Conservation (phyloP, 92 coral and sea anemone genomes). For the Ricordea florida region DNA sequence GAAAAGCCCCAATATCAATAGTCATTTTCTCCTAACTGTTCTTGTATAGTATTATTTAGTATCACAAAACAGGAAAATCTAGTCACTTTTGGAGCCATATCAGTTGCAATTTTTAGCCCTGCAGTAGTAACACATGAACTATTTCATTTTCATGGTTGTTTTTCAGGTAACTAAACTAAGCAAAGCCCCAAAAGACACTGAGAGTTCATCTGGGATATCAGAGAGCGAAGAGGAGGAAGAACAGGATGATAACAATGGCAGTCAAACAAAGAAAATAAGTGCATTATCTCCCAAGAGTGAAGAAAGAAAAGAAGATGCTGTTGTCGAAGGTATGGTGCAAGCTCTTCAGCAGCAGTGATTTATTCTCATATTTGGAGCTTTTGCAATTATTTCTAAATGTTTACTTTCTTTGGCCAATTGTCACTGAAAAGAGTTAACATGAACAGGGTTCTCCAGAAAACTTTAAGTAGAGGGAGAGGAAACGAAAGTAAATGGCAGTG, state of each 20-base stretch:
- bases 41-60: no score
- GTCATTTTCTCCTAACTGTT: no score
- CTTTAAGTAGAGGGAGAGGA: no score
- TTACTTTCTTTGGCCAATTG: no score
- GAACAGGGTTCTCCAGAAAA: no score
- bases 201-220: slow-evolving; percentile 55
- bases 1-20: no score
- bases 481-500: no score
- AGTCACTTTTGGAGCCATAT: no score
- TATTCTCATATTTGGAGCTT: neutral
- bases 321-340: neutral
- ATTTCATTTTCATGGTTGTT: neutral
- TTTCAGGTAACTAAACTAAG: neutral
- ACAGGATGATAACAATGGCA: slow-evolving; percentile 26
- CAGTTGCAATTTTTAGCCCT: no score
- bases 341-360: neutral
- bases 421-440: no score
- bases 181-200: slow-evolving; percentile 34
- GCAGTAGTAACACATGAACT: neutral
- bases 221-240: slow-evolving; percentile 74
- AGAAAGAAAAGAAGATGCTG: neutral
- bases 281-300: neutral
- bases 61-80: no score
- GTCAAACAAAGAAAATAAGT: slow-evolving; percentile 8
- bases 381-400: no score